phyloP scores from a whole-genome alignment of 2,888 invertebrate genomes.

The Geophilus truncorum region DNA sequence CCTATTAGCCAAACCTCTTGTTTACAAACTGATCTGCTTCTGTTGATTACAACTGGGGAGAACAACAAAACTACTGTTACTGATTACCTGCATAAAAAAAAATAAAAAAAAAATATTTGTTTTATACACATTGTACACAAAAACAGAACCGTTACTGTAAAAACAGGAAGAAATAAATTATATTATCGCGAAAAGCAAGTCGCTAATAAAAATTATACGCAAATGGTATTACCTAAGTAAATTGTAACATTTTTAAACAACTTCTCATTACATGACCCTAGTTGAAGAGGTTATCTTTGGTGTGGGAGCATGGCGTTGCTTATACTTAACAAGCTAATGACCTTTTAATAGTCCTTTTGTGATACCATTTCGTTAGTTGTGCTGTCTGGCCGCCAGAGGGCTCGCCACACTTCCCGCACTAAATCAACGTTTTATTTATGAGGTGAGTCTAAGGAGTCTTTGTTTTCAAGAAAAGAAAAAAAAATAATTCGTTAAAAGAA shows the following conservation, averaged over 20 bases:
- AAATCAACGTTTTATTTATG: conserved; percentile 5
- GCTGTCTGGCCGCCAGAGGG: conserved; percentile 10
- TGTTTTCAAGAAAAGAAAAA: background rate
- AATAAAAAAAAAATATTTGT: too few species aligned
- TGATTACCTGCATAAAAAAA: too few species aligned
- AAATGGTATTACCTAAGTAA: background rate
- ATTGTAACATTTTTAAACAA: conserved; percentile 9
- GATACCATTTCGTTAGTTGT: conserved; percentile 4
- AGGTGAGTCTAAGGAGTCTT: conserved; percentile 4
- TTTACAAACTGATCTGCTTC: background rate
- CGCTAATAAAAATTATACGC: background rate
- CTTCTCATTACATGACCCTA: conserved; percentile 2
- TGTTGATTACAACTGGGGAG: background rate
- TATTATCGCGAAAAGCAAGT: background rate
- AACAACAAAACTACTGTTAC: too few species aligned
- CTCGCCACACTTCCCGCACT: conserved; percentile 4
- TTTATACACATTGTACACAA: too few species aligned
- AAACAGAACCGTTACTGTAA: too few species aligned
- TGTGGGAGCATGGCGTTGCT: background rate
- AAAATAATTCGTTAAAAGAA: background rate
- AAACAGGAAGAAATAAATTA: background rate
- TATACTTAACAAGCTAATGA: background rate
- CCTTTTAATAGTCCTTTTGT: conserved; percentile 5
- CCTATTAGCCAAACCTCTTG: background rate
- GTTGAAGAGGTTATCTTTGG: background rate